These are phyloP conservation scores for Alloplasta piceator DNA, from an alignment of 2,888 invertebrate species.

Conservation along the genomic window DNA sequence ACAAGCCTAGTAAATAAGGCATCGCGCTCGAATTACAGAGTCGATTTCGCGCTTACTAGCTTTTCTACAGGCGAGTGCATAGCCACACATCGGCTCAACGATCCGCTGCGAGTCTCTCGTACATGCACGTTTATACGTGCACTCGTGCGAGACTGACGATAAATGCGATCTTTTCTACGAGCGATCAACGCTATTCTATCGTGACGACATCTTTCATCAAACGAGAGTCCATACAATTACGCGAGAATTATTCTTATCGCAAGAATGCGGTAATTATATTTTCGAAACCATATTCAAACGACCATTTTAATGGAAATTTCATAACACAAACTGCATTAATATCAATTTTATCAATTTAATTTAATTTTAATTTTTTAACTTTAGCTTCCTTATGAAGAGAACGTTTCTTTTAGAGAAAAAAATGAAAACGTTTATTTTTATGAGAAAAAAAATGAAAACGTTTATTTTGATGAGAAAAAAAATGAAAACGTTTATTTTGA, in stretches of 20 bases:
- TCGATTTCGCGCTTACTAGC: constrained; percentile 56
- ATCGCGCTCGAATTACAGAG: constrained; percentile 54
- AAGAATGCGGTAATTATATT: not conserved
- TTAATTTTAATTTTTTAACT: too few relatives aligned
- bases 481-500: too few relatives aligned
- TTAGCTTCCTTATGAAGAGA: too few relatives aligned
- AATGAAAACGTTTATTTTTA: too few relatives aligned
- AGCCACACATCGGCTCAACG: constrained; percentile 22
- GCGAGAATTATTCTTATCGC: not conserved
- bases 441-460: too few relatives aligned
- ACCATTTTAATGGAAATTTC: too few relatives aligned
- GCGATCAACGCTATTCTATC: constrained; percentile 45
- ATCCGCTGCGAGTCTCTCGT: constrained; percentile 16
- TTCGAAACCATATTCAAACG: too few relatives aligned
- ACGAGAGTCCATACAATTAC: constrained; percentile 4
- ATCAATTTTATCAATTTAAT: not conserved
- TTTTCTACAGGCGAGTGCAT: constrained; percentile 53
- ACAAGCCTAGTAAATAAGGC: constrained; percentile 36
- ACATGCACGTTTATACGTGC: constrained; percentile 11
- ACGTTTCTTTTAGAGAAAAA: too few relatives aligned
- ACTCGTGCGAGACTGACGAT: constrained; percentile 47
- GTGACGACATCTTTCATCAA: constrained; percentile 13
- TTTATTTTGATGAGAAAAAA: too few relatives aligned
- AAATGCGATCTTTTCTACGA: constrained; percentile 40
- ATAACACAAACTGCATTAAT: not conserved